Conservation (phyloP, 2,113 vertebrate species). For the Kryptolebias marmoratus region DNA sequence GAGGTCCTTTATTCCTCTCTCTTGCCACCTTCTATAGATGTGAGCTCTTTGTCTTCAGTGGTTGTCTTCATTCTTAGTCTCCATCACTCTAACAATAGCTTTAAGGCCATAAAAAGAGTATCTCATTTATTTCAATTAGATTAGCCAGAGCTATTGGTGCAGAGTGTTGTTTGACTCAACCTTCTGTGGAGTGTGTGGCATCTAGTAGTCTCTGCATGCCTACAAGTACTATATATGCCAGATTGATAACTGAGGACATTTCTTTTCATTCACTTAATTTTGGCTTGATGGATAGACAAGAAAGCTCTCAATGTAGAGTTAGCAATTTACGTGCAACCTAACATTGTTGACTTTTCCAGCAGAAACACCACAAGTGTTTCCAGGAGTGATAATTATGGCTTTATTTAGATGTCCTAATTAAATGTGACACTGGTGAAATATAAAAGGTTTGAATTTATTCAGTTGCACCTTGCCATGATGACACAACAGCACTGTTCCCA, state of each 20-base stretch:
- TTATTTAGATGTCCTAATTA: neutral
- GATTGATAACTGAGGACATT: slow-evolving; percentile 16
- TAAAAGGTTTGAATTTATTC: too few species aligned
- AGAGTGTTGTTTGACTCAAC: neutral
- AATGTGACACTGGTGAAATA: neutral
- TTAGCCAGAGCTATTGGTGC: slow-evolving; percentile 23
- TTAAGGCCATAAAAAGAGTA: slow-evolving; percentile 26
- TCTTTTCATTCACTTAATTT: slow-evolving; percentile 13
- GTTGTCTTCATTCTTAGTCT: slow-evolving; percentile 33
- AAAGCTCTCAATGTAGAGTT: too few species aligned
- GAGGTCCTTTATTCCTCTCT: slow-evolving; percentile 12
- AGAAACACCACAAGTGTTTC: neutral
- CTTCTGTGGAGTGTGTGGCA: neutral
- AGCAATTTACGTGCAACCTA: neutral
- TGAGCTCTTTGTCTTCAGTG: slow-evolving; percentile 33
- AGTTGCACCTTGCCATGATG: too few species aligned
- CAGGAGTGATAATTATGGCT: neutral
- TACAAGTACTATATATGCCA: slow-evolving; percentile 1
- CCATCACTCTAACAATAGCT: slow-evolving; percentile 52
- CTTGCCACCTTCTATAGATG: slow-evolving; percentile 23
- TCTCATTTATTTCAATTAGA: slow-evolving; percentile 66
- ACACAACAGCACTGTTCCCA: neutral
- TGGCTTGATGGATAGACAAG: slow-evolving; percentile 9
- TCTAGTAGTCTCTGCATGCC: neutral
- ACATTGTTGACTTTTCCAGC: neutral